Percentiles rank a stretch among this genome's conserved stretches.
Conservation (phyloP, 2,888 invertebrate genomes). For the Tipula lateralis region DNA sequence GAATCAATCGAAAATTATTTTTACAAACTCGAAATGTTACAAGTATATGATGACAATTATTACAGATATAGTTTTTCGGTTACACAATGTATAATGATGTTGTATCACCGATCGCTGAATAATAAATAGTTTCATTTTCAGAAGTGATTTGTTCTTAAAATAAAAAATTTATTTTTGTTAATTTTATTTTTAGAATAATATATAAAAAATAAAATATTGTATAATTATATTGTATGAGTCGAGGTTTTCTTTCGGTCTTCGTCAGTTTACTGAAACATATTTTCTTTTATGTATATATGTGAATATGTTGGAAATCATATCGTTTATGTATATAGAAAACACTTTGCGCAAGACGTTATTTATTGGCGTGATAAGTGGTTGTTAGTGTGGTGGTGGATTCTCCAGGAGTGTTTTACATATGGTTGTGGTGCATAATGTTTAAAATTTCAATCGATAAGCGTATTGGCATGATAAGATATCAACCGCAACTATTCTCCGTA, state of each 20-base stretch:
- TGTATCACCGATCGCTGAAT: neutral
- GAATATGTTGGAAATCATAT: neutral
- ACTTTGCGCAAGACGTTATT: neutral
- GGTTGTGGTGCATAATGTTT: neutral
- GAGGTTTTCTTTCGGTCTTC: neutral
- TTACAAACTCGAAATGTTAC: neutral
- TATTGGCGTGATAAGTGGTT: constrained; percentile 7
- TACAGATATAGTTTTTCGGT: neutral
- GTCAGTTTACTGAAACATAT: neutral
- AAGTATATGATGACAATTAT: neutral
- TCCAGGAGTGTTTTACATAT: neutral
- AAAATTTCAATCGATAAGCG: neutral
- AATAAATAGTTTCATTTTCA: neutral
- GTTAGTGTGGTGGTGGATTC: neutral
- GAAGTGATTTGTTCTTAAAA: constrained; percentile 13
- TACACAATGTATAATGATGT: neutral
- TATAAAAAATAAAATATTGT: neutral
- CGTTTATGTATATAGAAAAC: neutral
- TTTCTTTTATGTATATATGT: neutral
- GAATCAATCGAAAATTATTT: neutral
- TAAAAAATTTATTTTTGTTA: neutral
- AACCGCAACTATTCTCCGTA: too few relatives aligned
- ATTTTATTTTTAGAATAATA: neutral
- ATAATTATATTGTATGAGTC: neutral
- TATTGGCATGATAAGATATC: neutral